phyloP scores from a whole-genome alignment of 2,113 vertebrate genomes.

The Alaudala cheleensis region DNA sequence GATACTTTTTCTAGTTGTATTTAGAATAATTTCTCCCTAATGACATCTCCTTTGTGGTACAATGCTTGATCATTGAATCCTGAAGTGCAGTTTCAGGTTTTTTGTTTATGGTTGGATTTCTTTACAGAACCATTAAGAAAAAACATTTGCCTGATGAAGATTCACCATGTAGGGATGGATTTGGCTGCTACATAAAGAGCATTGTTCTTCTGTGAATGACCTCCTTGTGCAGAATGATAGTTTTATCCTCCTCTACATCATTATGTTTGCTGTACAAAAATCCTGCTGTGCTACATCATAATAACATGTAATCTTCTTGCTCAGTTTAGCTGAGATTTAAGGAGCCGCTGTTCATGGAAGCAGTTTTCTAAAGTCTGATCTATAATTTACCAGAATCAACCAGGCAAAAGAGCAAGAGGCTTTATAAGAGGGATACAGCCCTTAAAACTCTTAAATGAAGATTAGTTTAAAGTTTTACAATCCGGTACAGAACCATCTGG shows the following conservation, averaged over 20 bases:
- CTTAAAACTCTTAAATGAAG: slow-evolving; percentile 82
- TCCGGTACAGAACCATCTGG: slow-evolving; percentile 73
- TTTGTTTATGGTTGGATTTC: neutral
- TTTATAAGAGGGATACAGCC: slow-evolving; percentile 72
- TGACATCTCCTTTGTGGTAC: neutral
- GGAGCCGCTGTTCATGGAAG: slow-evolving; percentile 71
- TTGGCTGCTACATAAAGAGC: slow-evolving; percentile 40
- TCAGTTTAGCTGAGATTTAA: slow-evolving; percentile 80
- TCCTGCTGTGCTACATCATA: slow-evolving; percentile 76
- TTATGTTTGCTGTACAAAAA: slow-evolving; percentile 74
- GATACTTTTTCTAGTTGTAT: neutral
- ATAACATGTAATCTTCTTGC: slow-evolving; percentile 81
- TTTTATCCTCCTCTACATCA: slow-evolving; percentile 76
- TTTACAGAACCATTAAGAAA: slow-evolving; percentile 41
- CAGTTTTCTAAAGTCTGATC: slow-evolving; percentile 75
- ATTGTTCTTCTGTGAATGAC: slow-evolving; percentile 71
- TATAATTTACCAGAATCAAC: slow-evolving; percentile 80
- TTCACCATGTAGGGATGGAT: neutral
- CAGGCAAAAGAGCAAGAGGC: slow-evolving; percentile 76
- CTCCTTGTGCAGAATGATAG: slow-evolving; percentile 70
- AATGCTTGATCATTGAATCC: neutral
- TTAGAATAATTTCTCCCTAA: neutral
- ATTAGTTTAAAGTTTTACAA: slow-evolving; percentile 81
- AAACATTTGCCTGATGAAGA: slow-evolving; percentile 6
- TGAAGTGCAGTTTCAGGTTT: neutral